Evolutionary conservation across 1,140 invertebrate species (phyloP).

Genomic region (Trypoxylus dichotomus): DNA sequence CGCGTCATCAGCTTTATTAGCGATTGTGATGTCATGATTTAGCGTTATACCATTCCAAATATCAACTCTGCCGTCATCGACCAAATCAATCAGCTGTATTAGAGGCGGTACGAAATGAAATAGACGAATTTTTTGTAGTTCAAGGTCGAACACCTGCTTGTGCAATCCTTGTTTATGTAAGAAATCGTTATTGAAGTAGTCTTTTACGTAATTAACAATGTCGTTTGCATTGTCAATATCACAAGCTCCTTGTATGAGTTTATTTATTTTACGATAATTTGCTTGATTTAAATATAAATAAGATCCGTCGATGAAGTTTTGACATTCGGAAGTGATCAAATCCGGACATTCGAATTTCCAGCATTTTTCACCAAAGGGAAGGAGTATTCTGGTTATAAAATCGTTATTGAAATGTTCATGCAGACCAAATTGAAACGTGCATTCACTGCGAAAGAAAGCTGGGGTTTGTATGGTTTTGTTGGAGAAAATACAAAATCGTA

Average conservation of each 20-base stretch:
- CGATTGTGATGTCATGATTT: neutral
- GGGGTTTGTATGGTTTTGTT: neutral
- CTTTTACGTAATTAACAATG: neutral
- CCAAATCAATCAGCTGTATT: neutral
- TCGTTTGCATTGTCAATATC: neutral
- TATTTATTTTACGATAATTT: neutral
- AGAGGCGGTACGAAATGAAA: neutral
- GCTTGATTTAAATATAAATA: neutral
- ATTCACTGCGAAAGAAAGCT: neutral
- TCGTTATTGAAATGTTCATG: neutral
- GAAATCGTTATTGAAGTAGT: neutral
- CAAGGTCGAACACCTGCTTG: neutral
- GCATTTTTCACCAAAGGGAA: neutral
- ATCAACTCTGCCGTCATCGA: neutral
- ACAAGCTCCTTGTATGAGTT: neutral
- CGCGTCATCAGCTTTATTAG: neutral
- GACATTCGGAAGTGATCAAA: neutral
- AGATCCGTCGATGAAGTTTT: neutral
- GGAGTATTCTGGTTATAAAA: neutral
- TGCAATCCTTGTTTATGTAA: neutral
- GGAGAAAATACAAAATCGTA: neutral
- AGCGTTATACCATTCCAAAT: neutral
- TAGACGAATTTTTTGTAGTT: neutral
- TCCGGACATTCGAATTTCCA: neutral
- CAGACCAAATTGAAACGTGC: neutral